These are phyloP conservation scores for Dunckerocampus dactyliophorus DNA, from an alignment of 2,113 vertebrate species.

Conservation along the genomic window DNA sequence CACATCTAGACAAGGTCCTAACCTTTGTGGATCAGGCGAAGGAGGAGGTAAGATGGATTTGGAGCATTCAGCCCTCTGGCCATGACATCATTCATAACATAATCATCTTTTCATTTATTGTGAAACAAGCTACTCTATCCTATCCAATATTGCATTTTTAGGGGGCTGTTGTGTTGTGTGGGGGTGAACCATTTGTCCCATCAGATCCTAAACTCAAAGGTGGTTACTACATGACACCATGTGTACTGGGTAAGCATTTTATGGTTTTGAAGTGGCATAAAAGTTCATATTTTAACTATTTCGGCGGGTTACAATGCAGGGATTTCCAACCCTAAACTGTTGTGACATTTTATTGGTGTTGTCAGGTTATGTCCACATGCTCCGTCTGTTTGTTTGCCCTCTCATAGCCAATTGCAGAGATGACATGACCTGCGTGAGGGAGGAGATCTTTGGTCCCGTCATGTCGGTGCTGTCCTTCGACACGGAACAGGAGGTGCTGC, in stretches of 20 bases:
- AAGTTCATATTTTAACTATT: not conserved
- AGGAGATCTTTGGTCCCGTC: conserved; percentile 98
- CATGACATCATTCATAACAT: not conserved
- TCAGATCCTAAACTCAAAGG: conserved; percentile 82
- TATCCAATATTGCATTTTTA: conserved; percentile 41
- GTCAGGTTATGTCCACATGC: not conserved
- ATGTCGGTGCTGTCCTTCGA: conserved; percentile 93
- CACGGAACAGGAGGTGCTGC: conserved; percentile 85
- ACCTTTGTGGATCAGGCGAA: conserved; percentile 82
- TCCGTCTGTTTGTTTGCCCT: not conserved
- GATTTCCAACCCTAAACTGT: not conserved
- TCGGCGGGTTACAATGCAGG: not conserved
- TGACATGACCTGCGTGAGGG: conserved; percentile 90
- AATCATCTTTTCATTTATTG: too few species aligned
- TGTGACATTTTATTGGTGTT: not conserved
- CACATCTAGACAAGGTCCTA: conserved; percentile 86
- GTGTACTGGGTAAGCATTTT: conserved; percentile 80
- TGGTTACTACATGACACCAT: conserved; percentile 92
- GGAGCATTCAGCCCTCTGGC: not conserved
- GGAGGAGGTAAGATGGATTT: conserved; percentile 74
- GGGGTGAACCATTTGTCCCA: conserved; percentile 80
- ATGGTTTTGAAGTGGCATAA: not conserved
- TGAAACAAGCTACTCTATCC: too few species aligned
- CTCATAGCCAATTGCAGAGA: conserved; percentile 83
- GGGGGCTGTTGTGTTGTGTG: conserved; percentile 88